A percentile compares a stretch with the other conserved stretches of the same genome.
Evolutionary conservation across 2,888 invertebrate species (phyloP).

Genomic region (Acronicta alni): DNA sequence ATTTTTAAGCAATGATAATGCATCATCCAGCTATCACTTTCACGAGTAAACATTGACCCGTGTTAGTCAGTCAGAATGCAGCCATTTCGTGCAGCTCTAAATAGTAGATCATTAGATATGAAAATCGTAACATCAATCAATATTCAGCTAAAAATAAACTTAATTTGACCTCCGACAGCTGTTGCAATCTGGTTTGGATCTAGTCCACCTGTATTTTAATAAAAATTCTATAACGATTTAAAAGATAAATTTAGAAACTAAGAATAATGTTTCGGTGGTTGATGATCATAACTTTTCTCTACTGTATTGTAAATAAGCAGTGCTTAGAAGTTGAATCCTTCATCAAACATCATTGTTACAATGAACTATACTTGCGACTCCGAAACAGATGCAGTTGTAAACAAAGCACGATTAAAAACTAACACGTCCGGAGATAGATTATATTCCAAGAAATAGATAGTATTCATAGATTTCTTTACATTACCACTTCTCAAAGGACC

Average conservation of each 20-base stretch:
- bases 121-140: too few species aligned
- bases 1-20: not conserved
- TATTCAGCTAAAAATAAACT: too few species aligned
- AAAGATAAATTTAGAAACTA: too few species aligned
- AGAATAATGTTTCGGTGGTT: conserved; percentile 2
- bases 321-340: conserved; percentile 1
- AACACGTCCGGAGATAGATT: conserved; percentile 11
- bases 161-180: too few species aligned
- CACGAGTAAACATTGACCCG: too few species aligned
- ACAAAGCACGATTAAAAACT: conserved; percentile 6
- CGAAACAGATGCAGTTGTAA: conserved; percentile 9
- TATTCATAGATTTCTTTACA: conserved; percentile 28
- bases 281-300: conserved; percentile 32
- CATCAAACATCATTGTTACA: conserved; percentile 1
- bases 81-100: too few species aligned
- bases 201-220: too few species aligned
- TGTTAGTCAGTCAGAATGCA: too few species aligned
- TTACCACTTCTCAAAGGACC: conserved; percentile 31
- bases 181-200: too few species aligned
- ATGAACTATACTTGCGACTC: not conserved
- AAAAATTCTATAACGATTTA: too few species aligned
- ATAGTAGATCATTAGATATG: too few species aligned
- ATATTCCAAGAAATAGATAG: conserved; percentile 20
- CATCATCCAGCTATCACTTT: too few species aligned
- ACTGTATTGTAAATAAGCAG: not conserved